These are phyloP conservation scores for Drosophila atripex DNA, from an alignment of 2,888 invertebrate species.

Conservation along the genomic window DNA sequence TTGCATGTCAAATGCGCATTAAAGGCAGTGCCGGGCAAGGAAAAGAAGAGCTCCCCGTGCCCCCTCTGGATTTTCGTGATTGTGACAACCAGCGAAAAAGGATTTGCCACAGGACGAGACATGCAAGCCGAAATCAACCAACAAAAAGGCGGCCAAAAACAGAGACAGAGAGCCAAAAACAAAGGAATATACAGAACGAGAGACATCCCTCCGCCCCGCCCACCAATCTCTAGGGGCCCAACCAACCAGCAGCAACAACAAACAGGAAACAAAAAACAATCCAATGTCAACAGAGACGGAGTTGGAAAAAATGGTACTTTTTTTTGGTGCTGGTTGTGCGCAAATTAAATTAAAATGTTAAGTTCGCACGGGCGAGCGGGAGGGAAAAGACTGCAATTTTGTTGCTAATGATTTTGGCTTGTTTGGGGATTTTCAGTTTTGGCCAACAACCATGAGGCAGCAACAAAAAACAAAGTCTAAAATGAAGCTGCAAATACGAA, in stretches of 20 bases:
- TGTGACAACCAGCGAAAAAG: conserved; percentile 64
- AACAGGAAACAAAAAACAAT: conserved; percentile 26
- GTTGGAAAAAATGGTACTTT: conserved; percentile 29
- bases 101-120: conserved; percentile 62
- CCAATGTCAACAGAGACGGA: conserved; percentile 43
- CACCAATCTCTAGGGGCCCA: conserved; percentile 49
- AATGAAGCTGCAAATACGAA: conserved; percentile 34
- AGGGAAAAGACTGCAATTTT: conserved; percentile 55
- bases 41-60: conserved; percentile 24
- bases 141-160: conserved; percentile 16
- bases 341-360: conserved; percentile 74
- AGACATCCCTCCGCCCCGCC: conserved; percentile 28
- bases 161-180: conserved; percentile 19
- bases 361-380: conserved; percentile 37
- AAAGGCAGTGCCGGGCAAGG: conserved; percentile 47
- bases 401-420: conserved; percentile 76
- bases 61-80: conserved; percentile 38
- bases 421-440: conserved; percentile 65
- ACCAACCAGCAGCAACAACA: conserved; percentile 9
- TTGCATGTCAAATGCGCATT: conserved; percentile 78
- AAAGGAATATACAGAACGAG: conserved; percentile 51
- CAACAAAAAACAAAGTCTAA: conserved; percentile 27
- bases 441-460: conserved; percentile 25
- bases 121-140: conserved; percentile 36
- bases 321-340: conserved; percentile 36